These are phyloP conservation scores for Nipponia nippon DNA, from an alignment of 2,113 vertebrate species.

Conservation along the genomic window DNA sequence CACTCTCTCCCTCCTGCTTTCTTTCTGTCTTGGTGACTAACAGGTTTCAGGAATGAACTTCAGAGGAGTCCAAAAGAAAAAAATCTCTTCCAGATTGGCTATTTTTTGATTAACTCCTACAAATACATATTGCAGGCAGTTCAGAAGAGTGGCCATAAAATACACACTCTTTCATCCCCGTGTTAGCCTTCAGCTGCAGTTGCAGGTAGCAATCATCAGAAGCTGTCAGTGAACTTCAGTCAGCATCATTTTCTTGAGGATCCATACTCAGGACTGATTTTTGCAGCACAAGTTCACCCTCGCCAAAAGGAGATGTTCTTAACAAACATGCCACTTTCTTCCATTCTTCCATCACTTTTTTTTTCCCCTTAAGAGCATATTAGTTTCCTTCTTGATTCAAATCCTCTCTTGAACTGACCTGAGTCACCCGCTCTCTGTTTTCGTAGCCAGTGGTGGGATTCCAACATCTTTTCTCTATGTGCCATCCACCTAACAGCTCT, in stretches of 20 bases:
- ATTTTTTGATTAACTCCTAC: not conserved
- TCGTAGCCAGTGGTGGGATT: not conserved
- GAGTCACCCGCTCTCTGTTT: slow-evolving; percentile 18
- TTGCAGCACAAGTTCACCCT: not conserved
- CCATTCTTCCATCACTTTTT: not conserved
- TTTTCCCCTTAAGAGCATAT: not conserved
- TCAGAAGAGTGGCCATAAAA: not conserved
- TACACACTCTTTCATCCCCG: not conserved
- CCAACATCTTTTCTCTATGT: not conserved
- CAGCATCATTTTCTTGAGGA: not conserved
- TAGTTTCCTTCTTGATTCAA: slow-evolving; percentile 37
- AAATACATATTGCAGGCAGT: not conserved
- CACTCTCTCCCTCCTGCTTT: not conserved
- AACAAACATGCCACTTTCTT: not conserved
- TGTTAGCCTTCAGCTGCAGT: not conserved
- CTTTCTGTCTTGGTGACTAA: not conserved
- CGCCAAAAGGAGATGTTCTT: not conserved
- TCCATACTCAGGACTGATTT: not conserved
- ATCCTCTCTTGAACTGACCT: slow-evolving; percentile 13
- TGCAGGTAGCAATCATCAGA: not conserved
- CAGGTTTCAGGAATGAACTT: not conserved
- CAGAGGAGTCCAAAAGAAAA: not conserved
- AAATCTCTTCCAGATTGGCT: slow-evolving; percentile 19
- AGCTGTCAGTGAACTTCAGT: not conserved
- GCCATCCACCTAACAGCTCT: not conserved